phyloP scores from a whole-genome alignment of 2,888 invertebrate genomes.

The Drosophila setosimentum region DNA sequence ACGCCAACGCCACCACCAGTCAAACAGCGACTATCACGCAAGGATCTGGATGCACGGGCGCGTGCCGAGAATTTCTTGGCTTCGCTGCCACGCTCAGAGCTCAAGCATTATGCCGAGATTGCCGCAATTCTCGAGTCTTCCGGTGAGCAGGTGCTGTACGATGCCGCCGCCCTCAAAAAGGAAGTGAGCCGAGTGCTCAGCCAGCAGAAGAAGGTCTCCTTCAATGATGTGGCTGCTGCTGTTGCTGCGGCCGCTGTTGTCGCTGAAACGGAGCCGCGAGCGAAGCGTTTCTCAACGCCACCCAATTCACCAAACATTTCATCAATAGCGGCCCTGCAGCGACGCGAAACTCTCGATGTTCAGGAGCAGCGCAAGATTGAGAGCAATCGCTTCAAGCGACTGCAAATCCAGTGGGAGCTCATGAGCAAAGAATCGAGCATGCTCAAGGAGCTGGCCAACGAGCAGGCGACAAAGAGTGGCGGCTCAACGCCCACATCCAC shows the following conservation, averaged over 20 bases:
- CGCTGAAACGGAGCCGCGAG: conserved; percentile 36
- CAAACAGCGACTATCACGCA: conserved; percentile 82
- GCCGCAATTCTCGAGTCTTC: conserved; percentile 84
- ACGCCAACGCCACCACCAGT: conserved; percentile 55
- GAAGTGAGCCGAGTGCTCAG: conserved; percentile 85
- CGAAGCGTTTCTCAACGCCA: conserved; percentile 87
- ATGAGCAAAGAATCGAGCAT: conserved; percentile 85
- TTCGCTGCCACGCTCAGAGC: conserved; percentile 84
- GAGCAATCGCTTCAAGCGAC: conserved; percentile 85
- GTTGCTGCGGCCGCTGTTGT: conserved; percentile 18
- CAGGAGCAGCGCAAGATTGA: conserved; percentile 84
- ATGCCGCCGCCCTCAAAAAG: conserved; percentile 85
- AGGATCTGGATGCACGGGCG: conserved; percentile 84
- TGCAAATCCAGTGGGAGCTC: conserved; percentile 85
- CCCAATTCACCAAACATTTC: conserved; percentile 92
- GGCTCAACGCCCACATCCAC: conserved; percentile 85
- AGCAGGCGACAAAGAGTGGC: conserved; percentile 84
- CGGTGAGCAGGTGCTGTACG: conserved; percentile 81
- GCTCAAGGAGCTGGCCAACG: conserved; percentile 84
- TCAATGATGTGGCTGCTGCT: conserved; percentile 73
- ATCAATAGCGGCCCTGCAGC: conserved; percentile 86
- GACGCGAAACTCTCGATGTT: conserved; percentile 73
- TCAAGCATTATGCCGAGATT: conserved; percentile 85
- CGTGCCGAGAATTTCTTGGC: conserved; percentile 85
- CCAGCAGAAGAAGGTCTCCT: conserved; percentile 85